These are phyloP conservation scores for Tiaroga cobitis DNA, from an alignment of 2,797 vertebrate species.

Conservation along the genomic window DNA sequence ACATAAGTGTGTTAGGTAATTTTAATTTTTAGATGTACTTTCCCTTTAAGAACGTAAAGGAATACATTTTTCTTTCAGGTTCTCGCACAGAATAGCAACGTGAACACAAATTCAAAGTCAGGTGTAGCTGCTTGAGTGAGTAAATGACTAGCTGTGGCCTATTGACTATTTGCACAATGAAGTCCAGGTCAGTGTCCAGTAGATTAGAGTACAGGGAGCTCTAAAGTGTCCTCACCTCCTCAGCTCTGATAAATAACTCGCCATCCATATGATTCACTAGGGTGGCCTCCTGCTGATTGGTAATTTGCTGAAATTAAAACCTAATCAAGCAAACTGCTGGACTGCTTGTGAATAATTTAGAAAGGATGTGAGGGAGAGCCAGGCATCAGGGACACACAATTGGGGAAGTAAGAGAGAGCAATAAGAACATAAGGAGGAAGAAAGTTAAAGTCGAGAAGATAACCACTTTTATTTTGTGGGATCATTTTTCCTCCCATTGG, in stretches of 20 bases:
- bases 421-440: constrained; percentile 42
- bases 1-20: neutral
- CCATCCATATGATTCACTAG: constrained; percentile 79
- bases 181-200: constrained; percentile 74
- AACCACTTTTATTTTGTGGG: constrained; percentile 27
- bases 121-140: constrained; percentile 41
- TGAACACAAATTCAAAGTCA: constrained; percentile 25
- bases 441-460: constrained; percentile 42
- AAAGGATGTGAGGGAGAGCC: constrained; percentile 60
- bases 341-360: constrained; percentile 89
- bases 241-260: constrained; percentile 83
- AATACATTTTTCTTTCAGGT: neutral
- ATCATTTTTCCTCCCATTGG: constrained; percentile 35
- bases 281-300: constrained; percentile 77
- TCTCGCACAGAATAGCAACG: neutral
- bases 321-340: constrained; percentile 88
- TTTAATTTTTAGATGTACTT: neutral
- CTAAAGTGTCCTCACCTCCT: constrained; percentile 61
- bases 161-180: constrained; percentile 73
- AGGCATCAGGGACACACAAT: constrained; percentile 24
- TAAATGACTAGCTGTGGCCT: constrained; percentile 64
- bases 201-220: constrained; percentile 74
- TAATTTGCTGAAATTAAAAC: constrained; percentile 94
- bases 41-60: neutral
- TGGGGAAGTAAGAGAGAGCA: constrained; percentile 53